Base-by-base conservation (phyloP, 2,888 invertebrate species). In the Pyrgus malvae region DNA sequence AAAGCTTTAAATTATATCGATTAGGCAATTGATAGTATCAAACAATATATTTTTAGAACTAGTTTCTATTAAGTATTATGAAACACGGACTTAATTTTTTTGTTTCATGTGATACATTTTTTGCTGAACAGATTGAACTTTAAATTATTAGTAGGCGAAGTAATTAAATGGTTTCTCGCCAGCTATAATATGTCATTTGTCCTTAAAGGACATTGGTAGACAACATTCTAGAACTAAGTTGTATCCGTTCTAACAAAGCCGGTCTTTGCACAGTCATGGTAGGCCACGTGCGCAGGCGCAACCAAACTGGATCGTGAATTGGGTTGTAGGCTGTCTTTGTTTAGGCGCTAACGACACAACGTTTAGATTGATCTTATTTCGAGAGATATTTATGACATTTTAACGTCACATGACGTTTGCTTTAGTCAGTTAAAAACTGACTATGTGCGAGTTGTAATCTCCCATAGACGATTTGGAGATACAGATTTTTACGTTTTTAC, bases 231-330 rank as follows among this genome's bases (percentile, higher is more conserved):
- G 53, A 38, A 45, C 29, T 29, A 55, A 57, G 29, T 33, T 41
- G 48, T 54, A 33, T 59, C 59, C 60, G 48, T 60, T 71, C 68
- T 67, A 71, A 68, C 57, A 56, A 58, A 63, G 64, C 65, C 64
- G 63, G 65, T 68, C 60, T 58, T 19, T 21, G 25, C 62, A 69
- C 69, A 68, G 66, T 69, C 62, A 65, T 55, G 60, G 53, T 45
- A 41, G 41, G 59, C 49, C 58, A 60, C 63, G 64, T 69, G 66
- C 44, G 17, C 35, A 14, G 7, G 33, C 14, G 33, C 33, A 14
- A 33, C 33, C 16, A 33, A 33, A 33, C 33, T 8, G 33, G 33
- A 33, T 33, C 8, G 33, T 31, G 12, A 33, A 33, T 33, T 33
- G 8, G 33, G 14, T 8, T 8, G 14, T 33, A 33, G 31, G 31